A percentile compares a stretch with the other conserved stretches of the same genome.
Conservation (phyloP, 2,113 vertebrate species). For the Anseranas semipalmata region DNA sequence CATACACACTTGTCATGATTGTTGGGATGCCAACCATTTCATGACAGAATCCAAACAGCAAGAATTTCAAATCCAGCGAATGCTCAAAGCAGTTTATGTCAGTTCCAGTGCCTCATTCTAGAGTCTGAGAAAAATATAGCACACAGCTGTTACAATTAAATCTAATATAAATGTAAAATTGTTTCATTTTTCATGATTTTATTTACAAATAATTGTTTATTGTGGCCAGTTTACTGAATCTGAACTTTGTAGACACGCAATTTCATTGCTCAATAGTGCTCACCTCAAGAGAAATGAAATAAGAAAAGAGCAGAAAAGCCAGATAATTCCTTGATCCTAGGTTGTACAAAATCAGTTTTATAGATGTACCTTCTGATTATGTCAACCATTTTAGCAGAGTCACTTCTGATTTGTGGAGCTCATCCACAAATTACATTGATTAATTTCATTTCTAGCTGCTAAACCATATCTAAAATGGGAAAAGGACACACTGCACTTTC, state of each 20-base stretch:
- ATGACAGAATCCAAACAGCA: not conserved
- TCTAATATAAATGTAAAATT: not conserved
- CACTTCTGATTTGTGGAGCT: not conserved
- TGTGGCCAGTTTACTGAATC: not conserved
- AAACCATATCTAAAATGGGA: not conserved
- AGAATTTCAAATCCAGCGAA: not conserved
- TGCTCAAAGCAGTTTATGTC: not conserved
- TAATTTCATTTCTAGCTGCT: not conserved
- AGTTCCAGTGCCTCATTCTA: not conserved
- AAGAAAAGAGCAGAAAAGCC: not conserved
- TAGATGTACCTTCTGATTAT: not conserved
- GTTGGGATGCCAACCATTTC: slow-evolving; percentile 32
- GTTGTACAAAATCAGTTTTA: not conserved
- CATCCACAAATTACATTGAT: not conserved
- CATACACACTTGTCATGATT: not conserved
- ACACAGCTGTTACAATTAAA: not conserved
- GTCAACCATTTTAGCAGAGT: not conserved
- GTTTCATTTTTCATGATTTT: not conserved
- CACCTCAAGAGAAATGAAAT: not conserved
- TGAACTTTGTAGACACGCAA: not conserved
- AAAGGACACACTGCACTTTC: not conserved
- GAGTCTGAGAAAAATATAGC: not conserved
- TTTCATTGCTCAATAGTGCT: not conserved
- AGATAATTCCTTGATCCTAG: not conserved
- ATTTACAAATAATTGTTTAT: not conserved